Percentiles rank a stretch among this genome's conserved stretches.
These are phyloP conservation scores for Hofmannophila pseudospretella DNA, from an alignment of 2,888 invertebrate genomes.

Conservation along the genomic window DNA sequence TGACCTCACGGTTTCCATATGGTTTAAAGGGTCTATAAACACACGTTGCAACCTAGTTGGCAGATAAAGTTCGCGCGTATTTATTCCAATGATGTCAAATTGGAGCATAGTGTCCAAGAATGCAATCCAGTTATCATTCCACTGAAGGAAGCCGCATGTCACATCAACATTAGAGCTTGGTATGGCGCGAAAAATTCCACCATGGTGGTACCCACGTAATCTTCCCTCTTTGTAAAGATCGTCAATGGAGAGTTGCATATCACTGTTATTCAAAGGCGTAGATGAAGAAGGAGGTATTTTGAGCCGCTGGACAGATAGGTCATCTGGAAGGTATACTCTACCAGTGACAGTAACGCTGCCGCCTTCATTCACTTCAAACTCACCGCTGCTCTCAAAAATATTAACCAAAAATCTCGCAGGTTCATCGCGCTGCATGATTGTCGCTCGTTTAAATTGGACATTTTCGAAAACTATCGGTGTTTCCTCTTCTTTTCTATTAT, in stretches of 20 bases:
- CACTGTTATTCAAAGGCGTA: conserved; percentile 43
- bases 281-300: conserved; percentile 38
- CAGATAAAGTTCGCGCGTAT: conserved; percentile 87
- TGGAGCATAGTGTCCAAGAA: conserved; percentile 98
- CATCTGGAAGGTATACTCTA: conserved; percentile 80
- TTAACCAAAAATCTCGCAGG: conserved; percentile 88
- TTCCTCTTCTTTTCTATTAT: conserved; percentile 84
- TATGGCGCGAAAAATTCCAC: conserved; percentile 90
- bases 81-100: conserved; percentile 88
- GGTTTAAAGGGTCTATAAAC: conserved; percentile 87
- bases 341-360: conserved; percentile 91
- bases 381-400: conserved; percentile 87
- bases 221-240: conserved; percentile 92
- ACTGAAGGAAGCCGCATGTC: conserved; percentile 83
- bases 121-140: conserved; percentile 95
- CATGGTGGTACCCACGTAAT: conserved; percentile 92
- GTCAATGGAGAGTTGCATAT: conserved; percentile 71
- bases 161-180: conserved; percentile 84
- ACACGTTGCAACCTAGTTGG: conserved; percentile 92
- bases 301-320: conserved; percentile 80
- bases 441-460: conserved; percentile 94
- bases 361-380: conserved; percentile 94
- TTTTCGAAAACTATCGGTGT: conserved; percentile 92
- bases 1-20: conserved; percentile 60
- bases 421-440: conserved; percentile 92